A percentile compares a stretch with the other conserved stretches of the same genome.
These are phyloP conservation scores for Lacerta bilineata DNA, from an alignment of 2,797 vertebrate species.

Conservation along the genomic window DNA sequence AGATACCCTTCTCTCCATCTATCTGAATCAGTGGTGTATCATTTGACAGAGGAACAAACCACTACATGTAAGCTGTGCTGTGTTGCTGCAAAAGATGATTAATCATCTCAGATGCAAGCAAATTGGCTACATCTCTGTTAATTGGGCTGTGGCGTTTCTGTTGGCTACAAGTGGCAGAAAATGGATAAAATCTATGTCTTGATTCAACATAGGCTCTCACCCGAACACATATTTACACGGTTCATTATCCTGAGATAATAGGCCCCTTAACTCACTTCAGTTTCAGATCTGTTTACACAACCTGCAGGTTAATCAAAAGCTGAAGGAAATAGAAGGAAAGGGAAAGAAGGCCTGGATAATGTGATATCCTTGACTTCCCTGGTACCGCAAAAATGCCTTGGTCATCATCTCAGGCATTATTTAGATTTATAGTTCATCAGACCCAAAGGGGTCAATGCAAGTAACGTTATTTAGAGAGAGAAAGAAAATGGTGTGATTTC, in stretches of 20 bases:
- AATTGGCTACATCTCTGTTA: constrained; percentile 16
- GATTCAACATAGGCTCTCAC: constrained; percentile 1
- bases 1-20: neutral
- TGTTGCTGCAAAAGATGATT: constrained; percentile 1
- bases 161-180: constrained; percentile 20
- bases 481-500: neutral
- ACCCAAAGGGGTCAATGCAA: neutral
- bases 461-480: neutral
- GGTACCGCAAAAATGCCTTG: neutral
- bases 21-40: neutral
- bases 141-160: constrained; percentile 4
- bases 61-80: neutral
- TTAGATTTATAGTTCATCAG: neutral
- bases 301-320: constrained; percentile 26
- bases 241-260: constrained; percentile 24
- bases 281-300: constrained; percentile 25
- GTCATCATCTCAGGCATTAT: neutral
- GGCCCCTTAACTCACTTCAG: constrained; percentile 25
- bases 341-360: neutral
- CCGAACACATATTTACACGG: constrained; percentile 10
- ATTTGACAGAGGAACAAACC: neutral
- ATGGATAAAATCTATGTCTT: constrained; percentile 28
- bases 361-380: neutral
- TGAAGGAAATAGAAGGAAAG: constrained; percentile 4
- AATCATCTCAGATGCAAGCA: constrained; percentile 15